phyloP scores from a whole-genome alignment of 2,113 vertebrate species.

The Orycteropus afer region DNA sequence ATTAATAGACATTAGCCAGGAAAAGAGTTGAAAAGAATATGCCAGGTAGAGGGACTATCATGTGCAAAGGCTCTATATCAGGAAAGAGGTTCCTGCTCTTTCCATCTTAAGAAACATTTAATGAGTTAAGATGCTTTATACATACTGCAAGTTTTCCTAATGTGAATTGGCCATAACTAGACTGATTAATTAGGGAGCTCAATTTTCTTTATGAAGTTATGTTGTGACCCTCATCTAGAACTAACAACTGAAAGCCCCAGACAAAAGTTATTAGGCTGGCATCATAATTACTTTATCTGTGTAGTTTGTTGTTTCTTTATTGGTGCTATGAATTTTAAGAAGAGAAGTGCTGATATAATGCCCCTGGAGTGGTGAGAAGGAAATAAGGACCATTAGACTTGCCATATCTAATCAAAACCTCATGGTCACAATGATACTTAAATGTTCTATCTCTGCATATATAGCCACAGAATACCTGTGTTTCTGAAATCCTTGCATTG shows the following conservation, averaged over 20 bases:
- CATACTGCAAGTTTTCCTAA: background rate
- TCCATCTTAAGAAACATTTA: background rate
- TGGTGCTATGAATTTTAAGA: background rate
- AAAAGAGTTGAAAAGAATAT: background rate
- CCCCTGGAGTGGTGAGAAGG: background rate
- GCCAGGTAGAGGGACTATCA: background rate
- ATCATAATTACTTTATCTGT: slow-evolving; percentile 19
- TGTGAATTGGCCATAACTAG: background rate
- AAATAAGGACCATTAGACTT: background rate
- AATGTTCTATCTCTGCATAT: background rate
- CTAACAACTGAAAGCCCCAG: background rate
- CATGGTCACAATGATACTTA: background rate
- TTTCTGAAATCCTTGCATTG: background rate
- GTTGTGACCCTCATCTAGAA: background rate
- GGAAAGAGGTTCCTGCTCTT: background rate
- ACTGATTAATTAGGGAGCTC: slow-evolving; percentile 18
- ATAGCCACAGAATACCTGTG: background rate
- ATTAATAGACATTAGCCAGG: background rate
- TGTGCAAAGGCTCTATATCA: background rate
- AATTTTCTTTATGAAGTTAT: background rate
- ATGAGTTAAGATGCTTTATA: background rate
- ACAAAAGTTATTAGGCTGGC: slow-evolving; percentile 10
- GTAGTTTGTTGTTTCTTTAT: slow-evolving; percentile 17
- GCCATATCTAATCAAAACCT: background rate
- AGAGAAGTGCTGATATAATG: background rate